Evolutionary conservation across 2,113 vertebrate genomes (phyloP), one percentile per base, ranked within the genome.

Genomic region (Sander vitreus): DNA sequence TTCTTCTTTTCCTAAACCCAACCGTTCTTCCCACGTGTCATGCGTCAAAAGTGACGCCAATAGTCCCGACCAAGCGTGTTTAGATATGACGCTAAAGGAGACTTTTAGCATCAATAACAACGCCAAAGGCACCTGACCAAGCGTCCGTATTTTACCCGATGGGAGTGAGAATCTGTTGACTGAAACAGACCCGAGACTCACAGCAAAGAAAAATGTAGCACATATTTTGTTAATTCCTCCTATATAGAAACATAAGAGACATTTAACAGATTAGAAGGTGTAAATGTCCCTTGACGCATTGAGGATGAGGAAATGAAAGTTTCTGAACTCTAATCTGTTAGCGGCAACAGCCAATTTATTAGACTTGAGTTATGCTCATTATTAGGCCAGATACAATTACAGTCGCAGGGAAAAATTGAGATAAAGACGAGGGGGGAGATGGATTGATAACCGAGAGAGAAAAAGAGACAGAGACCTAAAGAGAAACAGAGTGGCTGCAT

Each of bases 301-400:
- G 69, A 76, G 50, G 76, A 19, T 11, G 33, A 57, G 21, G 70
- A 84, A 84, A 71, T 84, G 1, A 48, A 84, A 81, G 73, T 76
- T 83, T 70, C 54, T 68, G 50, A 71, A 78, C 78, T 76, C 53
- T 75, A 70, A 80, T 83, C 80, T 63, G 53, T 75, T 76, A 51
- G 74, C 67, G 68, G 66, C 73, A 75, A 84, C 70, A 19, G 63
- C 16, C 66, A 76, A 86, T 65, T 66, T 84, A 76, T 85, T 82
- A 89, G 58, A 79, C 71, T 68, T 3, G 75, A 89, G 51, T 71
- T 63, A 73, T 63, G 50, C 78, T 85, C 67, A 89, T 92, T 76
- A 83, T 89, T 60, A 80, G 73, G 78, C 19, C 48, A 80, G 75
- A 87, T 71, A 69, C 50, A 89, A 87, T 87, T 85, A 93, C 59